Evolutionary conservation across 2,113 vertebrate genomes (phyloP), one percentile per base, ranked within the genome.

Genomic region (Aviceda subcristata): DNA sequence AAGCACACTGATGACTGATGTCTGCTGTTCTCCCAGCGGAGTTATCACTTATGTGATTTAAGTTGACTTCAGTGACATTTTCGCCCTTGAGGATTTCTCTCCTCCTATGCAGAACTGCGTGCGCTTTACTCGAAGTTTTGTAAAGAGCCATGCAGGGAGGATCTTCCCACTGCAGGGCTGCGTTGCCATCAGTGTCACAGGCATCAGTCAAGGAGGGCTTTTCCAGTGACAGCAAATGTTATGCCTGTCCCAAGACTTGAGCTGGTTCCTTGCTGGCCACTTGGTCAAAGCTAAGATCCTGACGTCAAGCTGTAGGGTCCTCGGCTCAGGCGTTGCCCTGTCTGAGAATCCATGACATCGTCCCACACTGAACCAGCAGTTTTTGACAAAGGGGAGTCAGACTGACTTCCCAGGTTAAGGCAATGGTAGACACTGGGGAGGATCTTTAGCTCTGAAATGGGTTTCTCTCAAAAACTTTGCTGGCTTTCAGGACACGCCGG

Each of bases 51-150:
- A 32, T 79, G 89, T 86, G 96, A 95, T 96, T 97, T 95, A 96
- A 93, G 80, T 64, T 96, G 90, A 92, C 71, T 97, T 95, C 55
- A 60, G 88, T 76, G 95, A 91, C 95, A 92, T 72, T 78, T 93
- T 94, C 93, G 90, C 94, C 97, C 96, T 97, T 98, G 96, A 98
- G 94, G 86, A 86, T 95, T 97, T 96, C 88, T 95, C 73, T 93
- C 55, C 86, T 95, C 59, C 89, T 95, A 78, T 91, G 88, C 60
- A 91, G 85, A 94, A 9, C 43, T 74, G 43, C 4, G 13, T 83
- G 90, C 69, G 17, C 92, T 92, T 89, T 46, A n/a, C 72, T 48
- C 73, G 71, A 82, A 95, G 93, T 94, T 93, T 56, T 81, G 69
- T 23, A 13, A 88, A 78, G 75, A 90, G 75, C 62, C 10, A 0